These are phyloP conservation scores for Polia nebulosa DNA, from an alignment of 2,888 invertebrate species.

Conservation along the genomic window DNA sequence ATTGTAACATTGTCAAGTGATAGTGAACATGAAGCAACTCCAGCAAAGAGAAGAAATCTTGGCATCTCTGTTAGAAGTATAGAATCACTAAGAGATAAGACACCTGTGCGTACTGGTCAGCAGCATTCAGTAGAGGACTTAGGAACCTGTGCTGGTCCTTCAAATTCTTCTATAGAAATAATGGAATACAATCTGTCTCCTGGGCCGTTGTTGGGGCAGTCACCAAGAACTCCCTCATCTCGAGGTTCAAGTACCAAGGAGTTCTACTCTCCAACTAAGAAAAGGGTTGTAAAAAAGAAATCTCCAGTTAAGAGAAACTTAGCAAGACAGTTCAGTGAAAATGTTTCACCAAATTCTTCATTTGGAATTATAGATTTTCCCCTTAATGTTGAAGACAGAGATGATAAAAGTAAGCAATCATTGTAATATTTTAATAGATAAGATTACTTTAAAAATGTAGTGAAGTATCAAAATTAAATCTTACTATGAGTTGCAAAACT, in stretches of 20 bases:
- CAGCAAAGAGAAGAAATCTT: constrained; percentile 28
- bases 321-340: constrained; percentile 53
- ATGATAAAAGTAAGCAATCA: constrained; percentile 83
- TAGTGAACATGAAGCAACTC: constrained; percentile 68
- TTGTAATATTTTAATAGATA: not conserved
- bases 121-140: not conserved
- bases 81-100: constrained; percentile 17
- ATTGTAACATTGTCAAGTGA: constrained; percentile 76
- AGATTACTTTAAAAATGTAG: not conserved
- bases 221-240: constrained; percentile 57
- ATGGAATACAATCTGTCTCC: constrained; percentile 58
- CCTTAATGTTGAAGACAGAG: constrained; percentile 69
- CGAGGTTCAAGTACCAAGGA: constrained; percentile 69
- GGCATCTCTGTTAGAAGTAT: constrained; percentile 30
- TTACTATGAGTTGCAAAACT: not conserved
- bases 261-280: constrained; percentile 83
- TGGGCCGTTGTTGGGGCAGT: constrained; percentile 7
- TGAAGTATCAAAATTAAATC: not conserved
- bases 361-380: constrained; percentile 54
- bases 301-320: constrained; percentile 77
- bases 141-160: constrained; percentile 7
- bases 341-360: constrained; percentile 43
- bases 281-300: constrained; percentile 71
- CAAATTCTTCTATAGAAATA: constrained; percentile 37
- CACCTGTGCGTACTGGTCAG: constrained; percentile 7